Conservation (phyloP, 2,888 invertebrate genomes). For the Tiphia femorata region DNA sequence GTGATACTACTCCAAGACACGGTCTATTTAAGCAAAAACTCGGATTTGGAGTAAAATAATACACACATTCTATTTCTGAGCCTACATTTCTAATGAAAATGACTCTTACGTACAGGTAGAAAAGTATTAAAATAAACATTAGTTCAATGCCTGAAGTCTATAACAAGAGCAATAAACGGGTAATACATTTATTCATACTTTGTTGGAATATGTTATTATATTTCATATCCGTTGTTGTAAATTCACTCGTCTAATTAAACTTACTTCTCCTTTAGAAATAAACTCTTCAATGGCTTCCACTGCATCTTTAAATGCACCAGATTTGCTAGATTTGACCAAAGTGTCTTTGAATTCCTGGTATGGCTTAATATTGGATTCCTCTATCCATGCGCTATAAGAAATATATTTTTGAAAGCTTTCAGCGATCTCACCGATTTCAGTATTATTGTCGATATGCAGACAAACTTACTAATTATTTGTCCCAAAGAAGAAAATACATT, state of each 20-base stretch:
- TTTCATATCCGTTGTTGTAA: too few species aligned
- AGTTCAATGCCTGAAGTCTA: background rate
- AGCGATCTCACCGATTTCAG: background rate
- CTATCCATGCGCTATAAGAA: slow-evolving; percentile 87
- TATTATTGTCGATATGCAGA: slow-evolving; percentile 11
- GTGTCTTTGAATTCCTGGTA: slow-evolving; percentile 86
- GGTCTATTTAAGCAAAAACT: too few species aligned
- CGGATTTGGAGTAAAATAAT: too few species aligned
- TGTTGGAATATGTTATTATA: background rate
- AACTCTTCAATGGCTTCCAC: slow-evolving; percentile 84
- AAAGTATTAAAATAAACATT: too few species aligned
- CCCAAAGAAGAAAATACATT: slow-evolving; percentile 95
- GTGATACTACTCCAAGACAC: too few species aligned
- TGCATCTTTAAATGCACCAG: slow-evolving; percentile 83
- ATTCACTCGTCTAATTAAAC: too few species aligned
- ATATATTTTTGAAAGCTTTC: background rate
- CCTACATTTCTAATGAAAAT: too few species aligned
- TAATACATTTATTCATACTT: background rate
- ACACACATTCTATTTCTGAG: too few species aligned
- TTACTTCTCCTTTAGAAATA: slow-evolving; percentile 78
- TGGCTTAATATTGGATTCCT: slow-evolving; percentile 84
- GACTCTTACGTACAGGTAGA: too few species aligned
- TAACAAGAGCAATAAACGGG: background rate
- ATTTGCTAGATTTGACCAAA: slow-evolving; percentile 81
- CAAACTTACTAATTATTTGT: slow-evolving; percentile 93